Base-by-base conservation (phyloP, 2,797 vertebrate genomes). In the Gymnocypris eckloni region DNA sequence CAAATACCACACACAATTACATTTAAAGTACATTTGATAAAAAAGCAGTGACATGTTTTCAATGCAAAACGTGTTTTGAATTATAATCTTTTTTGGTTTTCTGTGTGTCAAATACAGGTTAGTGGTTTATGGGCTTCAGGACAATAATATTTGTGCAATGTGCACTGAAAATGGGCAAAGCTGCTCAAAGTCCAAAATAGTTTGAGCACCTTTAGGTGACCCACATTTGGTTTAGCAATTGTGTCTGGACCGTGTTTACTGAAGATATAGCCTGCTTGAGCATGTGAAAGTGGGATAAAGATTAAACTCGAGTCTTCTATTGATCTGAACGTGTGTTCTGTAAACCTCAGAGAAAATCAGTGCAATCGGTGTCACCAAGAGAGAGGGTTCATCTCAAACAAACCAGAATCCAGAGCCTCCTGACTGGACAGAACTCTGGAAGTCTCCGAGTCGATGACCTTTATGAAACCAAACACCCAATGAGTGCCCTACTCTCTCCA, bases 331-430 rank as follows among this genome's bases (percentile, higher is more conserved):
- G 52, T 20, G 56, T 50, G 70, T 88, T 70, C 82, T 90, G 92
- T 92, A 94, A 93, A 92, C 91, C 92, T 87, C 90, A 71, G n/a
- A 59, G 88, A 50, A 64, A 92, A 91, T 96, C 95, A 95, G 95
- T 96, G 95, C 95, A 94, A 93, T 89, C 79, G 91, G 52, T 86
- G 86, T 88, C 89, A 91, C 83, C 56, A 64, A 84, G 82, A 77
- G 82, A 77, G 66, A 81, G 83, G 80, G 79, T 28, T 85, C 50
- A 82, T 79, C 64, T 76, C 43, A 69, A 72, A 88, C 52, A 37
- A 82, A 83, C 73, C 39, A 70, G 12, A 41, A n/a, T 25, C 64
- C 61, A 66, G 45, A 77, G 20, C 6, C n/a, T 43, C 56, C 80
- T 41, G 79, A 6, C 59, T 45, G 61, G 12, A 71, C 64, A 82